Evolutionary conservation across 35 echinoderm and acorn worm species (phyloP), one percentile per base, ranked within the genome.

Genomic region (Apostichopus japonicus): DNA sequence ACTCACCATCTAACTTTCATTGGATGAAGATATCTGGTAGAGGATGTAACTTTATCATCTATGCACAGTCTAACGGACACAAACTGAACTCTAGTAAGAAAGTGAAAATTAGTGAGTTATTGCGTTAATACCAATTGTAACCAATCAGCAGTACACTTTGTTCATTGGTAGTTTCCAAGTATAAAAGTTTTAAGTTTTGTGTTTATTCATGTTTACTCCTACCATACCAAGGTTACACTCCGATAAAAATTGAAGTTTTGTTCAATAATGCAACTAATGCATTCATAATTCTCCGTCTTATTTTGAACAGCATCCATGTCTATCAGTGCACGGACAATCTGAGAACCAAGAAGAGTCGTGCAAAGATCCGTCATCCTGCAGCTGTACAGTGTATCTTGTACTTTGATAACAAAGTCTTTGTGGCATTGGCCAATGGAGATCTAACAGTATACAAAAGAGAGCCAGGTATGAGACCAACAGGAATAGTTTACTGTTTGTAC

Each of bases 321-420:
- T 98, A 98, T 71, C 95, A 96, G 90, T 96, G 97, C 79, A 96
- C 92, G 10, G 97, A 99, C 79, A 99, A 99, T 90, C 94, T 99
- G 19, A 76, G 97, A 0, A 96, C 97, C 15, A 91, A 91, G 54
- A 96, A 96, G 90, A 95, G 93, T 51, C 79, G 95, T 14, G 91
- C 96, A 1, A 99, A 99, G 92, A 93, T 99, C 78, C 93, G 95
- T 13, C 95, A 99, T 86, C 92, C 95, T 21, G 97, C 97, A 1
- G 93, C 97, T 25, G 95, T 99, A 13, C 97, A 96, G 76, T 95
- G 95, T 88, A 95, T 96, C 73, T 55, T 99, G 53, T 96, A 99
- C 90, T 77, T 96, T 51, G 97, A 99, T 65, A 99, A 99, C 79
- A 99, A 95, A 88, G 97, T 99, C 9, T 99, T 99, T 94, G 93